Conservation (phyloP, 1,140 invertebrate genomes). For the Helicoverpa armigera region DNA sequence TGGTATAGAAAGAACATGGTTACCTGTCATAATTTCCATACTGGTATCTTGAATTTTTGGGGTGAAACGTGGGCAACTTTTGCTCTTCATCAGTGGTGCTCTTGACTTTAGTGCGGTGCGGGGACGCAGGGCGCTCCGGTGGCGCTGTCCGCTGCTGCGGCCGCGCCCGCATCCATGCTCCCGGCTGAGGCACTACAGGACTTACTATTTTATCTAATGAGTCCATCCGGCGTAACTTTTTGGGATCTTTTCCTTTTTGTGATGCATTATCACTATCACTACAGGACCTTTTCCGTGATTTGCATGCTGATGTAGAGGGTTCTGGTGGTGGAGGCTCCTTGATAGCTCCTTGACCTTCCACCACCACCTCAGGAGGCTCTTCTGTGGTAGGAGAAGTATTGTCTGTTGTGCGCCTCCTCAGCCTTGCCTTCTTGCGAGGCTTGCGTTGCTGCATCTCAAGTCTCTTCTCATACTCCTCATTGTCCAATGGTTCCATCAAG, state of each 20-base stretch:
- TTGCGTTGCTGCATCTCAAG: conserved; percentile 89
- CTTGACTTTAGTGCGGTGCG: conserved; percentile 73
- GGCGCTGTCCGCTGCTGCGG: conserved; percentile 68
- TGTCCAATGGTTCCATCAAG: conserved; percentile 93
- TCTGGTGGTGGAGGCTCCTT: conserved; percentile 77
- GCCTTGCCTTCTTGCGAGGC: conserved; percentile 87
- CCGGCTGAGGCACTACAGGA: conserved; percentile 95
- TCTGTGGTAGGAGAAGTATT: conserved; percentile 71
- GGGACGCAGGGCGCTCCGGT: conserved; percentile 73
- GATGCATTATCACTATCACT: conserved; percentile 84
- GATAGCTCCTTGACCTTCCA: conserved; percentile 70
- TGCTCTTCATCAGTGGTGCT: conserved; percentile 76
- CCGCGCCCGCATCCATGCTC: conserved; percentile 90
- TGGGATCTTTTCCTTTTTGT: conserved; percentile 84
- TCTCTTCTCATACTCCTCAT: conserved; percentile 93
- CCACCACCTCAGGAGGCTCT: conserved; percentile 65
- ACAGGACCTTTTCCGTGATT: conserved; percentile 78
- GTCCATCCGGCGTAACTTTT: conserved; percentile 89
- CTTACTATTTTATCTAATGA: conserved; percentile 96
- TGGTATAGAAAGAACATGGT: neutral
- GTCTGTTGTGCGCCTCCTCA: conserved; percentile 88
- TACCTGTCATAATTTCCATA: conserved; percentile 98
- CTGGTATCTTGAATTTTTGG: conserved; percentile 93
- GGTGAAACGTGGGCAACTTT: conserved; percentile 90
- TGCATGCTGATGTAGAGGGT: conserved; percentile 79